Evolutionary conservation across 2,888 invertebrate species (phyloP).

Genomic region (Drosophila putrida): DNA sequence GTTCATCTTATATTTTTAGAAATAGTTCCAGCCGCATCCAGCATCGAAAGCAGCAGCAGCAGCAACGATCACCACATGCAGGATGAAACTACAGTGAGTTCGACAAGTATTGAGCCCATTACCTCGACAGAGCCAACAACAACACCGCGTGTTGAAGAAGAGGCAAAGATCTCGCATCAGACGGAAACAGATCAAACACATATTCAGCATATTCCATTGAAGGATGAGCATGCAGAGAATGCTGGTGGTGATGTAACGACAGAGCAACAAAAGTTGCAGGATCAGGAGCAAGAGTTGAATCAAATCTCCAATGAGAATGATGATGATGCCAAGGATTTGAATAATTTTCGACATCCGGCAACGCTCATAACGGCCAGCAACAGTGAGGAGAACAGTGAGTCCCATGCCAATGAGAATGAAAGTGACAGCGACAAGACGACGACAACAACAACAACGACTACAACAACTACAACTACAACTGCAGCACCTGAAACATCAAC

Average conservation of each 20-base stretch:
- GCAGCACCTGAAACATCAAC: slow-evolving; percentile 45
- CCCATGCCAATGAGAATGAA: slow-evolving; percentile 59
- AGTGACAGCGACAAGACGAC: slow-evolving; percentile 58
- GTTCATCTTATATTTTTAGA: slow-evolving; percentile 15
- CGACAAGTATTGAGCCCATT: slow-evolving; percentile 83
- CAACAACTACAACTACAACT: slow-evolving; percentile 38
- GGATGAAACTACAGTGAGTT: slow-evolving; percentile 57
- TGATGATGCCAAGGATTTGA: slow-evolving; percentile 82
- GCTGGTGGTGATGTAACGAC: slow-evolving; percentile 60
- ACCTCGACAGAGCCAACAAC: slow-evolving; percentile 83
- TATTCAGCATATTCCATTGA: slow-evolving; percentile 69
- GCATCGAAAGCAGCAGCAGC: slow-evolving; percentile 14
- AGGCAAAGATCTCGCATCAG: slow-evolving; percentile 38
- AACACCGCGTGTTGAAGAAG: slow-evolving; percentile 71
- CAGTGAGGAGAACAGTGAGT: slow-evolving; percentile 74
- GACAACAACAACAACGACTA: slow-evolving; percentile 30
- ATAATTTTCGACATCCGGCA: slow-evolving; percentile 83
- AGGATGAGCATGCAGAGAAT: slow-evolving; percentile 67
- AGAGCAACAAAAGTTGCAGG: slow-evolving; percentile 50
- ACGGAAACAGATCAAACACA: slow-evolving; percentile 58
- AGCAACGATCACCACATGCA: background rate
- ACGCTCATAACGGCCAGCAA: slow-evolving; percentile 83
- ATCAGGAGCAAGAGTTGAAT: slow-evolving; percentile 62
- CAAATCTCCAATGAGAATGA: slow-evolving; percentile 81
- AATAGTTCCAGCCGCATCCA: slow-evolving; percentile 1